These are phyloP conservation scores for Smutsia temminckii DNA, from an alignment of 2,797 vertebrate genomes.

Conservation along the genomic window DNA sequence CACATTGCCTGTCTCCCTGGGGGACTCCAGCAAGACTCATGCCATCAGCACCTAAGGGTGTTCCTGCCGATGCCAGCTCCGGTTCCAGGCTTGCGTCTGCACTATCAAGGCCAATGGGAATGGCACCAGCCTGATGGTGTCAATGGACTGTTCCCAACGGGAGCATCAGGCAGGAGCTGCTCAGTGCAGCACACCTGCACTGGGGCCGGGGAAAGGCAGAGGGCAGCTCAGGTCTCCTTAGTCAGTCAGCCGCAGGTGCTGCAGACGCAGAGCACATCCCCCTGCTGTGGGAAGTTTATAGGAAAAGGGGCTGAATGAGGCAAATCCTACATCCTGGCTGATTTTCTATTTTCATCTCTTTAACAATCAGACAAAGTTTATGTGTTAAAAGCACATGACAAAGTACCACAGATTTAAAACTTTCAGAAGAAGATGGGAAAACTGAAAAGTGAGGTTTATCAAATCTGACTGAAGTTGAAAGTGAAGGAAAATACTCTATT, in stretches of 20 bases:
- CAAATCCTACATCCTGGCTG: not conserved
- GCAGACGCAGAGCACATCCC: not conserved
- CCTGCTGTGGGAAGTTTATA: not conserved
- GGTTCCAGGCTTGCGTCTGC: not conserved
- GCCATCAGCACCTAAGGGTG: not conserved
- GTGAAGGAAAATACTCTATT: not conserved
- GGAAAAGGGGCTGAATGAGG: not conserved
- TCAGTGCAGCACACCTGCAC: not conserved
- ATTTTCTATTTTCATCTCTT: not conserved
- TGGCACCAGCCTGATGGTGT: not conserved
- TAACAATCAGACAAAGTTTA: not conserved
- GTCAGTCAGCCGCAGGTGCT: conserved; percentile 21
- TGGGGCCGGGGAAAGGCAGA: not conserved
- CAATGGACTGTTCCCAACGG: not conserved
- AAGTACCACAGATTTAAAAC: not conserved
- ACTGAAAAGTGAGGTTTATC: not conserved
- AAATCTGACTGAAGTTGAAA: not conserved
- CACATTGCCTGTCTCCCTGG: not conserved
- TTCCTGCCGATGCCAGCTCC: not conserved
- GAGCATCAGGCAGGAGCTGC: not conserved
- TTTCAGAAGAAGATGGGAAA: not conserved
- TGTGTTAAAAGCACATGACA: not conserved
- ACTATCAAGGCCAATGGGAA: not conserved
- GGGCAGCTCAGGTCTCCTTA: not conserved
- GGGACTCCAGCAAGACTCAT: not conserved